Conservation (phyloP, 2,888 invertebrate species). For the Pollenia griseotomentosa region DNA sequence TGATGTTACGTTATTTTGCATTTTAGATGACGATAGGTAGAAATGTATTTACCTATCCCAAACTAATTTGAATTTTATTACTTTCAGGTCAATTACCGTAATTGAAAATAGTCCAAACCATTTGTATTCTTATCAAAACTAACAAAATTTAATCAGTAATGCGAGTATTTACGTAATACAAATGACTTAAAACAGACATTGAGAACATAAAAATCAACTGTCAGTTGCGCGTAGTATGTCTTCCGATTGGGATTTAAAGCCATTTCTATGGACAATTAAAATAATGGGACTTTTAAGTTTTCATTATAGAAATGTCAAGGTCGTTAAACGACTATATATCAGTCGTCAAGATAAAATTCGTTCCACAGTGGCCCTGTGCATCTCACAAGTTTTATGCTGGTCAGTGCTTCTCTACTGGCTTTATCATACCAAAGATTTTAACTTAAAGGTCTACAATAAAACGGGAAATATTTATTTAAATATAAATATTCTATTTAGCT, state of each 20-base stretch:
- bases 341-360: conserved; percentile 21
- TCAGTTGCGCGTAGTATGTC: conserved; percentile 37
- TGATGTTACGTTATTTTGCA: too few species aligned
- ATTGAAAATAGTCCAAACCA: too few species aligned
- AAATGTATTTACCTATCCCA: too few species aligned
- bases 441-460: conserved; percentile 57
- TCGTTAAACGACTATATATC: conserved; percentile 32
- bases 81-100: too few species aligned
- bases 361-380: conserved; percentile 61
- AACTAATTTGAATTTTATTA: too few species aligned
- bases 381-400: conserved; percentile 34
- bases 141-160: too few species aligned
- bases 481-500: conserved; percentile 69
- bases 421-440: background rate
- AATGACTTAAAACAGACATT: too few species aligned
- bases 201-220: background rate
- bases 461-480: conserved; percentile 76
- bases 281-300: conserved; percentile 75
- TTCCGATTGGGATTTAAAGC: conserved; percentile 43
- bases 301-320: conserved; percentile 2
- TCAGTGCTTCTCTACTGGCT: conserved; percentile 64
- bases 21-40: too few species aligned
- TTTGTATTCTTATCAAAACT: too few species aligned
- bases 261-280: conserved; percentile 75
- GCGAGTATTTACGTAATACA: too few species aligned